phyloP scores from a whole-genome alignment of 2,888 invertebrate species.

The Synanthedon vespiformis region DNA sequence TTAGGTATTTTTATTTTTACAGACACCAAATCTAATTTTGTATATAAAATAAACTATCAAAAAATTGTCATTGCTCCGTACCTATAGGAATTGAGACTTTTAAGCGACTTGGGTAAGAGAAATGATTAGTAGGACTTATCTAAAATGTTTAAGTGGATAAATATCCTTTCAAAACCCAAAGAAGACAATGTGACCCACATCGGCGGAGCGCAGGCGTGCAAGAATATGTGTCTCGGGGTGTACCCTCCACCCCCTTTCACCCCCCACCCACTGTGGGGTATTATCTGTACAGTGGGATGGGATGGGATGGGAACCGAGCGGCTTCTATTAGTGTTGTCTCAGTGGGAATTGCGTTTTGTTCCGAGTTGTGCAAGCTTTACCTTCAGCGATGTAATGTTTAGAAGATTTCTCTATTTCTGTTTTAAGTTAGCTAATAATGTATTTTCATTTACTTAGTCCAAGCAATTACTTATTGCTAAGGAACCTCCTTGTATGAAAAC shows the following conservation, averaged over 20 bases:
- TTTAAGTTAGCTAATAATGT: too few relatives aligned
- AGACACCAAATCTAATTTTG: too few relatives aligned
- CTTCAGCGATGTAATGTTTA: constrained; percentile 1
- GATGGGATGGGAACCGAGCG: constrained; percentile 1
- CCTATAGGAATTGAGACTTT: too few relatives aligned
- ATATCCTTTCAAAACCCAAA: background rate
- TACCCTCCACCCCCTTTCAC: constrained; percentile 9
- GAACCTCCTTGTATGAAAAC: too few relatives aligned
- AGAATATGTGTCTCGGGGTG: constrained; percentile 43
- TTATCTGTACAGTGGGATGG: constrained; percentile 16
- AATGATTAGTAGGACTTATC: background rate
- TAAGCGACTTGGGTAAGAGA: background rate
- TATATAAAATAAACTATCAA: too few relatives aligned
- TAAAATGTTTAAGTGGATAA: background rate
- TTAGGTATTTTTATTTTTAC: too few relatives aligned
- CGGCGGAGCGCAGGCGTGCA: constrained; percentile 49
- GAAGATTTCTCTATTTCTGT: too few relatives aligned
- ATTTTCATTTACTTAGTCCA: too few relatives aligned
- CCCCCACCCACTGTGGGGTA: constrained; percentile 23
- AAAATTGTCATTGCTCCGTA: too few relatives aligned
- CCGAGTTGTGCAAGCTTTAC: constrained; percentile 14
- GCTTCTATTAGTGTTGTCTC: constrained; percentile 32
- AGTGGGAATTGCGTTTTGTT: constrained; percentile 32
- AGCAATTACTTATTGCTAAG: too few relatives aligned
- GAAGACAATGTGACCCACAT: constrained; percentile 49